These are phyloP conservation scores for Brachyhypopomus occidentalis DNA, from an alignment of 2,113 vertebrate species.

Conservation along the genomic window DNA sequence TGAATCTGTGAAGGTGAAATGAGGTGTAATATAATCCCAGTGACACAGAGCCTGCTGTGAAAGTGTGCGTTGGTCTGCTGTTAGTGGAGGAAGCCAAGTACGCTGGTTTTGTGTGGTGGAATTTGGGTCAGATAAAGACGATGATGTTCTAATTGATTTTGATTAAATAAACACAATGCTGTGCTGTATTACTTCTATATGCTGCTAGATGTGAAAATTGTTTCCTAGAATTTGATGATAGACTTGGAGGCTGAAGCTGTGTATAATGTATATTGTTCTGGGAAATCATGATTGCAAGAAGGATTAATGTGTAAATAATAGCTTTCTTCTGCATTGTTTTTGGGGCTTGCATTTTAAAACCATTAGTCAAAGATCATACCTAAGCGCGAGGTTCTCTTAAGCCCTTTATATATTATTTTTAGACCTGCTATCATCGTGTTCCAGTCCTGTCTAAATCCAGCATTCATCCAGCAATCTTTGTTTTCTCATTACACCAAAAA, in stretches of 20 bases:
- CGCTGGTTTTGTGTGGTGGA: slow-evolving; percentile 11
- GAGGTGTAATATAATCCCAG: slow-evolving; percentile 54
- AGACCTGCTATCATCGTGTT: slow-evolving; percentile 3
- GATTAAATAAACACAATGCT: neutral
- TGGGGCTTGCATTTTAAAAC: neutral
- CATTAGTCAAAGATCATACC: neutral
- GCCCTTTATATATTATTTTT: neutral
- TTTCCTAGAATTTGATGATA: slow-evolving; percentile 18
- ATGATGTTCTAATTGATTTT: neutral
- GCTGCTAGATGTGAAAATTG: slow-evolving; percentile 2
- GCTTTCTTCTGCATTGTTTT: slow-evolving; percentile 18
- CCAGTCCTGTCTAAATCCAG: neutral
- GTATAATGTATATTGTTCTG: slow-evolving; percentile 35
- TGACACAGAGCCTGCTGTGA: slow-evolving; percentile 29
- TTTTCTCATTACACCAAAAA: neutral
- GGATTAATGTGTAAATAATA: slow-evolving; percentile 37
- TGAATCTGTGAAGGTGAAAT: slow-evolving; percentile 57
- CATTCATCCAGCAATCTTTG: neutral
- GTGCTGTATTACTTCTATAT: neutral
- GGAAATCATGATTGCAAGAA: slow-evolving; percentile 4
- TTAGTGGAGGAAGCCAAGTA: slow-evolving; percentile 2
- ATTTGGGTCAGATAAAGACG: neutral
- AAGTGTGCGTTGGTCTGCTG: slow-evolving; percentile 40
- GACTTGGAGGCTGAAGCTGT: slow-evolving; percentile 19
- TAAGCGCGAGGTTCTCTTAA: neutral